Conservation (phyloP, 2,113 vertebrate genomes). For the Origma solitaria region DNA sequence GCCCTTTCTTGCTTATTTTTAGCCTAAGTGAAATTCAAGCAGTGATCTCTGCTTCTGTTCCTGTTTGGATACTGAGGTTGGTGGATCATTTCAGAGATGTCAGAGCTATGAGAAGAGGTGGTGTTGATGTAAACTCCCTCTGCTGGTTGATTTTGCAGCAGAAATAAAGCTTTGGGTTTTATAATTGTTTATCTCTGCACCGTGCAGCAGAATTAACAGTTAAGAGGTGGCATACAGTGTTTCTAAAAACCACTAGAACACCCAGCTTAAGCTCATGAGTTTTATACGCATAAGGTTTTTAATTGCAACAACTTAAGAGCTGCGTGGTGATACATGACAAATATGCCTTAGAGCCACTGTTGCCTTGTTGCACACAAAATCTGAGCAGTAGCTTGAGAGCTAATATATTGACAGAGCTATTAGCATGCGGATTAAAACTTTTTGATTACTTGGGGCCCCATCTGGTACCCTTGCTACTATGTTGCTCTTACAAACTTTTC, state of each 20-base stretch:
- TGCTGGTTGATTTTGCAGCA: neutral
- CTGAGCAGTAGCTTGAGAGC: neutral
- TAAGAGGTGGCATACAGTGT: neutral
- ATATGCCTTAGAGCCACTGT: neutral
- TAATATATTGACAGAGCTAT: neutral
- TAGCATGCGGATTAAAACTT: neutral
- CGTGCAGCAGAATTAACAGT: neutral
- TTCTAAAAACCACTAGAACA: neutral
- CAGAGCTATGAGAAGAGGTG: neutral
- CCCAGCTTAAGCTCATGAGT: neutral
- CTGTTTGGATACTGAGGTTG: neutral
- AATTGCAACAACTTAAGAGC: neutral
- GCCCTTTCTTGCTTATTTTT: conserved; percentile 15
- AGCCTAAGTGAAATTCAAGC: neutral
- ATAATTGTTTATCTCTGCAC: neutral
- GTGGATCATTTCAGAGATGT: neutral
- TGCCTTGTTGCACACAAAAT: neutral
- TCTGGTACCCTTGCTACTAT: neutral
- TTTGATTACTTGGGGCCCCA: neutral
- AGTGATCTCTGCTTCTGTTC: neutral
- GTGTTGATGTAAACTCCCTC: neutral
- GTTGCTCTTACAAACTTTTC: neutral
- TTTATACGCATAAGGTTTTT: neutral
- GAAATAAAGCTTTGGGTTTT: neutral
- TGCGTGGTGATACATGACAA: neutral